These are phyloP conservation scores for Sakesphorus luctuosus DNA, from an alignment of 2,113 vertebrate genomes.

Conservation along the genomic window DNA sequence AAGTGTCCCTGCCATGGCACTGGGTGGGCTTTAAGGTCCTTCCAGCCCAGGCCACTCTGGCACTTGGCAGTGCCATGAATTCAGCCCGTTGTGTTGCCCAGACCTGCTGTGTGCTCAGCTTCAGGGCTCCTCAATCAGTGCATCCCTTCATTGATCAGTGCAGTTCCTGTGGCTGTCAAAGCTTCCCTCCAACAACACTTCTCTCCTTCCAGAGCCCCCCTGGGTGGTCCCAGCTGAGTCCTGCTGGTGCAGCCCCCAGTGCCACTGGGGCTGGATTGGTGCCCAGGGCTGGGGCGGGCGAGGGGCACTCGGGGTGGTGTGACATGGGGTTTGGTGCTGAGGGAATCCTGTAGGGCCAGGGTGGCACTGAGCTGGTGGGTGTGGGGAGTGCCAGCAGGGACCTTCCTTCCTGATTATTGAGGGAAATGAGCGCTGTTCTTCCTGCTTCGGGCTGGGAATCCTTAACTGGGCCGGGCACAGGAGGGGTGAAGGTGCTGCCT, in stretches of 20 bases:
- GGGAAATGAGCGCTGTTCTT: neutral
- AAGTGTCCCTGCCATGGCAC: neutral
- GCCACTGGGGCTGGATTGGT: neutral
- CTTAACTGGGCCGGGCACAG: neutral
- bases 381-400: neutral
- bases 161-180: neutral
- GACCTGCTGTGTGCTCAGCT: neutral
- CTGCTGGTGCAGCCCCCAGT: neutral
- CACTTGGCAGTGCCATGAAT: neutral
- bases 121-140: neutral
- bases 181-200: neutral
- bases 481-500: neutral
- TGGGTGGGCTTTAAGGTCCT: neutral
- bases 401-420: neutral
- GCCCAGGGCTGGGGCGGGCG: neutral
- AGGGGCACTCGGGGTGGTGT: constrained; percentile 19
- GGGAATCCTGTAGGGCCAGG: neutral
- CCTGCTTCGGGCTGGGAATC: constrained; percentile 19
- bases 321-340: constrained; percentile 12
- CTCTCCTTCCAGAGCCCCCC: neutral
- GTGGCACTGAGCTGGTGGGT: neutral
- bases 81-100: neutral
- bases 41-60: neutral
- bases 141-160: neutral
- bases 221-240: neutral